These are phyloP conservation scores for Xiphophorus hellerii DNA, from an alignment of 2,113 vertebrate genomes.

Conservation along the genomic window DNA sequence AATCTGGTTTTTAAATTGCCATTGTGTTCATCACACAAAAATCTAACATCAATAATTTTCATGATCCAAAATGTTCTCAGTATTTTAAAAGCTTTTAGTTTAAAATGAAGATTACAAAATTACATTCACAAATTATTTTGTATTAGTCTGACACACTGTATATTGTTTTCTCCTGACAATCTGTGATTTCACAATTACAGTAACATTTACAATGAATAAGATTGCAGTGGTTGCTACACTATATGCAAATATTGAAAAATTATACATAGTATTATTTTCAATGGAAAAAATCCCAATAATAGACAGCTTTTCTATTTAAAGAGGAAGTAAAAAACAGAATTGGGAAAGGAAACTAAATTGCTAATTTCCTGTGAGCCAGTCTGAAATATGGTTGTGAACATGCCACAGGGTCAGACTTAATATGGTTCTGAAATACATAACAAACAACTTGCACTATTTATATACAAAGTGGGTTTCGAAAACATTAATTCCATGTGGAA, in stretches of 20 bases:
- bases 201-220: background rate
- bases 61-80: background rate
- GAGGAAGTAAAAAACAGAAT: background rate
- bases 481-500: slow-evolving; percentile 24
- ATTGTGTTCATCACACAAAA: slow-evolving; percentile 7
- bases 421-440: background rate
- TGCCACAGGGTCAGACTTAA: slow-evolving; percentile 10
- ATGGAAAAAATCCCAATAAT: slow-evolving; percentile 1
- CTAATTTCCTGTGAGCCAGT: background rate
- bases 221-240: background rate
- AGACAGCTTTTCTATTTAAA: background rate
- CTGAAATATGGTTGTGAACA: slow-evolving; percentile 16
- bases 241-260: background rate
- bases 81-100: background rate
- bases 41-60: slow-evolving; percentile 13
- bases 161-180: background rate
- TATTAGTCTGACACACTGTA: background rate
- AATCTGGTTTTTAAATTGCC: slow-evolving; percentile 44
- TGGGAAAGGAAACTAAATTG: slow-evolving; percentile 8
- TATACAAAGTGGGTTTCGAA: slow-evolving; percentile 17
- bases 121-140: background rate
- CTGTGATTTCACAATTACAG: background rate
- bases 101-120: background rate
- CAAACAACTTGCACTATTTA: slow-evolving; percentile 28
- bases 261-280: background rate